Conservation (phyloP, 2,797 vertebrate genomes). For the Neomorphus geoffroyi region DNA sequence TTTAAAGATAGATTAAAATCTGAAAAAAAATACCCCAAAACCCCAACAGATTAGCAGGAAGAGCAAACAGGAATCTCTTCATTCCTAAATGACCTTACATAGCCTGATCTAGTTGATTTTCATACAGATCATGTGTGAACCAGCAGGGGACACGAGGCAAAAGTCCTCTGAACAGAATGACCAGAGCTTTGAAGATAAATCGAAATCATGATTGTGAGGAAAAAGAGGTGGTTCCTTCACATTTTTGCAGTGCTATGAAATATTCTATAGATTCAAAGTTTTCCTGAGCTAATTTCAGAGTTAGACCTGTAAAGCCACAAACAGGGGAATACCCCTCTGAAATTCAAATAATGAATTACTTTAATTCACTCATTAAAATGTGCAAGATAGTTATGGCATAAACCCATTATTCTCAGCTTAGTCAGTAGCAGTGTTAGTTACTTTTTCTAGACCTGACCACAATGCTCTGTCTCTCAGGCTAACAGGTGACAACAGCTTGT, state of each 20-base stretch:
- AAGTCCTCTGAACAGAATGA: not conserved
- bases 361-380: not conserved
- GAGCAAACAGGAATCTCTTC: not conserved
- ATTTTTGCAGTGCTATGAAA: not conserved
- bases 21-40: not conserved
- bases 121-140: not conserved
- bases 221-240: not conserved
- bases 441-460: not conserved
- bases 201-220: not conserved
- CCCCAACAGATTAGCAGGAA: not conserved
- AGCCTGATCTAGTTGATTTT: not conserved
- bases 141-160: not conserved
- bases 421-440: not conserved
- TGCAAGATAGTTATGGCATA: not conserved
- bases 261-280: not conserved
- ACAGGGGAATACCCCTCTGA: not conserved
- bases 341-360: not conserved
- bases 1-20: not conserved
- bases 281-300: not conserved
- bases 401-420: not conserved
- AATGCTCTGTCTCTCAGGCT: not conserved
- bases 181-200: not conserved
- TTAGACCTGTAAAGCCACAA: not conserved
- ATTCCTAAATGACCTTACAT: not conserved
- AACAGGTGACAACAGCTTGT: not conserved